Conservation (phyloP, 2,113 vertebrate species). For the Aldabrachelys gigantea region DNA sequence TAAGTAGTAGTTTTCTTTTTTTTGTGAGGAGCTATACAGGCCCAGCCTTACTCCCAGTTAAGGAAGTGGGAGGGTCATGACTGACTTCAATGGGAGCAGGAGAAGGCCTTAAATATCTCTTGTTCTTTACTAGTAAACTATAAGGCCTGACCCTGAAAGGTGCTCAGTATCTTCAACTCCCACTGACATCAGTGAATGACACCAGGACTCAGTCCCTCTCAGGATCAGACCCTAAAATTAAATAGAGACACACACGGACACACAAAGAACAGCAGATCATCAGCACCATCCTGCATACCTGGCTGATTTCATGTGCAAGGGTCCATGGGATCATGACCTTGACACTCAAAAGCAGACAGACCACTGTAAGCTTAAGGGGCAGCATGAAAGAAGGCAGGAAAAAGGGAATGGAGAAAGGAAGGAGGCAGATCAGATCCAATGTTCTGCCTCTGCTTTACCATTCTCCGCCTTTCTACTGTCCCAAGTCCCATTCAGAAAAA, state of each 20-base stretch:
- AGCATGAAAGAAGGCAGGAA: neutral
- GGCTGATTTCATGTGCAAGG: neutral
- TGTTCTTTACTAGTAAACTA: neutral
- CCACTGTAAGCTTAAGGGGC: neutral
- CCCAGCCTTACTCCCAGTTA: neutral
- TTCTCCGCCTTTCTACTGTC: neutral
- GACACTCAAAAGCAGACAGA: neutral
- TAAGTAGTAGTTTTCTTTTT: neutral
- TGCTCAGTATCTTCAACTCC: neutral
- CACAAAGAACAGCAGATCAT: neutral
- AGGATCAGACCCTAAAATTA: slow-evolving; percentile 24
- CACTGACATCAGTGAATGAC: neutral
- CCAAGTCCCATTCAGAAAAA: neutral
- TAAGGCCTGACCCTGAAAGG: slow-evolving; percentile 26
- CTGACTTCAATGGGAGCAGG: neutral
- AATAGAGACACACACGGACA: neutral
- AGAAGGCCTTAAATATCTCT: neutral
- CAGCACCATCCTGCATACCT: neutral
- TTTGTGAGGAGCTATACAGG: neutral
- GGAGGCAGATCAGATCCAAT: neutral
- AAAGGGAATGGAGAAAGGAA: neutral
- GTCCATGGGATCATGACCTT: neutral
- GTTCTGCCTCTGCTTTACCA: neutral
- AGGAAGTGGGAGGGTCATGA: slow-evolving; percentile 6
- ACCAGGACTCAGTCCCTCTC: neutral